Evolutionary conservation across 1,140 invertebrate species (phyloP).

Genomic region (Tetragonula clypearis): DNA sequence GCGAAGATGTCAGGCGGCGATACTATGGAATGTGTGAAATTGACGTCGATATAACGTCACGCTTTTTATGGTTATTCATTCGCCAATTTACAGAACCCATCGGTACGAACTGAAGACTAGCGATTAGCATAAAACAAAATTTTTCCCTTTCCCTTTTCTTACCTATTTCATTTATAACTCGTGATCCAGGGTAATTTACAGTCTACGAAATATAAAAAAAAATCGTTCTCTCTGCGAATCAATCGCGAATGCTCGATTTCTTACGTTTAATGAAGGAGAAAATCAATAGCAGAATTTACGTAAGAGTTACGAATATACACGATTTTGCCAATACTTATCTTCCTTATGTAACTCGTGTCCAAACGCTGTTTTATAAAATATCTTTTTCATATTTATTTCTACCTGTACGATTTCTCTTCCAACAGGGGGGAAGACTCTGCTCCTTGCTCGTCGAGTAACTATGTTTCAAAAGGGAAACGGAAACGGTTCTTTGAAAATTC

Average conservation of each 20-base stretch:
- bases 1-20: background rate
- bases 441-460: background rate
- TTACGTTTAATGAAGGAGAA: background rate
- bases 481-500: background rate
- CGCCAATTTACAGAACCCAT: background rate
- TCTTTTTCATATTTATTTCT: background rate
- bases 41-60: background rate
- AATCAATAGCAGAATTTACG: conserved; percentile 6
- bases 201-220: too few relatives aligned
- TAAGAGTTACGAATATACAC: background rate
- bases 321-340: conserved; percentile 10
- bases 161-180: background rate
- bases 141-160: background rate
- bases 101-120: background rate
- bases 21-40: conserved; percentile 30
- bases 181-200: too few relatives aligned
- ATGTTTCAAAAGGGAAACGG: background rate
- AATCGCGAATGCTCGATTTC: background rate
- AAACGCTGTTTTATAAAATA: background rate
- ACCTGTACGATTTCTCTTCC: background rate
- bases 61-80: conserved; percentile 10
- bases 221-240: too few relatives aligned
- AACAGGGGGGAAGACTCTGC: background rate
- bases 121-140: background rate
- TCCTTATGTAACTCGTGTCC: background rate